Percentiles rank a stretch among this genome's conserved stretches.
Conservation (phyloP, 2,797 vertebrate species). For the Hippopotamyrus pictus region DNA sequence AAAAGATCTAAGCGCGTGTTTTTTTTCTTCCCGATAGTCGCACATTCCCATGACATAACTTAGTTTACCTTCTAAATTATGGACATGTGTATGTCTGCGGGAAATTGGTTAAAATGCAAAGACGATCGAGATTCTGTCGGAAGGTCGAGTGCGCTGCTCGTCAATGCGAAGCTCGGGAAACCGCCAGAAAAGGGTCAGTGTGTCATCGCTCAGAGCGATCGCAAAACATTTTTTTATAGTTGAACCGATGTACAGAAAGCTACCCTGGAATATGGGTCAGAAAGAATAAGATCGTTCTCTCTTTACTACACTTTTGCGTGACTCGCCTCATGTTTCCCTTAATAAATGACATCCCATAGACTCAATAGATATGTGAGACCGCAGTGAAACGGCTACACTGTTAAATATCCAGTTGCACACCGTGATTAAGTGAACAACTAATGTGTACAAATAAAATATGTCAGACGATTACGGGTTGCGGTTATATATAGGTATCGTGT, state of each 20-base stretch:
- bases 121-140: neutral
- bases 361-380: neutral
- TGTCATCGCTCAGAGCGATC: neutral
- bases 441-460: constrained; percentile 5
- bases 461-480: neutral
- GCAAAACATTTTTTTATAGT: neutral
- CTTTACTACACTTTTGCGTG: neutral
- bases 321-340: neutral
- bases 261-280: neutral
- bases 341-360: neutral
- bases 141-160: neutral
- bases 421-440: neutral
- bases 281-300: neutral
- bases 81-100: neutral
- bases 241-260: neutral
- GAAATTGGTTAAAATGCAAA: neutral
- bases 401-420: neutral
- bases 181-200: neutral
- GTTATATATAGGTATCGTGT: neutral
- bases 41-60: neutral
- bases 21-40: neutral
- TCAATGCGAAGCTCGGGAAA: neutral
- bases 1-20: neutral
- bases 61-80: neutral
- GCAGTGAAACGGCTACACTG: neutral